A percentile compares a stretch with the other conserved stretches of the same genome.
phyloP scores from a whole-genome alignment of 2,797 vertebrate species.

The Discoglossus pictus region DNA sequence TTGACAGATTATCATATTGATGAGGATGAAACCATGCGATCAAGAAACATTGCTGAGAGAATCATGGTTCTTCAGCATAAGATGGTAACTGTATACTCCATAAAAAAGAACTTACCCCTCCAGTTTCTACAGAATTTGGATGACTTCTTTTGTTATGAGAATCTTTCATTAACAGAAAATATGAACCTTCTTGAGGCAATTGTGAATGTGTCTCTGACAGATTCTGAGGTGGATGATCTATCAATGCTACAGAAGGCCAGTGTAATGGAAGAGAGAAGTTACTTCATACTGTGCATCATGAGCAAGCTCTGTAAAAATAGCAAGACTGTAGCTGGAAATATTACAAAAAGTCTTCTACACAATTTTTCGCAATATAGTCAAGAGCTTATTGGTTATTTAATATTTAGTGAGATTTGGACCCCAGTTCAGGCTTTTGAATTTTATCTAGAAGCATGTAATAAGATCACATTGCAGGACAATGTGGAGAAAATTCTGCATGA shows the following conservation, averaged over 20 bases:
- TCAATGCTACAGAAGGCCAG: neutral
- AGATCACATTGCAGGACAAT: constrained; percentile 17
- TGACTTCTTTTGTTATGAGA: constrained; percentile 17
- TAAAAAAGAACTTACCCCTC: constrained; percentile 20
- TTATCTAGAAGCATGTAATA: constrained; percentile 6
- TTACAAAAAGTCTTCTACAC: constrained; percentile 41
- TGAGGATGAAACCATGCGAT: constrained; percentile 40
- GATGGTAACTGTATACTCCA: constrained; percentile 44
- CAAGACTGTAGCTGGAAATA: constrained; percentile 30
- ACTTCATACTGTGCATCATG: constrained; percentile 35
- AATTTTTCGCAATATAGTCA: constrained; percentile 32
- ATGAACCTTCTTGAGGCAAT: constrained; percentile 45
- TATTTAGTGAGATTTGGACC: constrained; percentile 55
- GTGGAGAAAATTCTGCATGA: constrained; percentile 43
- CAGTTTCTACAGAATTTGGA: constrained; percentile 48
- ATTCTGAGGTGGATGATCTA: neutral
- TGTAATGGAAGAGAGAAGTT: constrained; percentile 37
- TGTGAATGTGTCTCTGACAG: constrained; percentile 30
- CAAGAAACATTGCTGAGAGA: constrained; percentile 21
- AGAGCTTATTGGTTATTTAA: constrained; percentile 40
- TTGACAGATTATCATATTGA: constrained; percentile 40
- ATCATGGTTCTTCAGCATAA: constrained; percentile 48
- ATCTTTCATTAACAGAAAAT: constrained; percentile 51
- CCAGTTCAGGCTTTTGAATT: constrained; percentile 49
- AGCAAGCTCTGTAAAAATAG: constrained; percentile 33